Base-by-base conservation (phyloP, 2,113 vertebrate genomes). In the Gavialis gangeticus region DNA sequence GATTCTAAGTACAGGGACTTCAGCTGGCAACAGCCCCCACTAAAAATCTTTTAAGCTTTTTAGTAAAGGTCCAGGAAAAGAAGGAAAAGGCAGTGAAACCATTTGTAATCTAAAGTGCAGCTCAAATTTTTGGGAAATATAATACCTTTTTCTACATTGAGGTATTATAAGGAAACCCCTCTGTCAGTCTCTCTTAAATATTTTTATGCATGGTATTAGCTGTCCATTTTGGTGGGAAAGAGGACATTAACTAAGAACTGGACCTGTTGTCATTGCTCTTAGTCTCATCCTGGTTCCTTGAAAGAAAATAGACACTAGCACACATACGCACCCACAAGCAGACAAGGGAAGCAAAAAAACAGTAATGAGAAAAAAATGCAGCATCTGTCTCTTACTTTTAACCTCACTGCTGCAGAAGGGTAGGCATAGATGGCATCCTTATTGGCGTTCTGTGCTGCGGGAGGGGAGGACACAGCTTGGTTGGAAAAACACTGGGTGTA, bases 11-110 rank as follows among this genome's bases (percentile, higher is more conserved):
- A 82, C 66, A 84, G 34, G 88, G 86, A 90, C 86, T 69, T 77
- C 66, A 92, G 66, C 79, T 91, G 84, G 93, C 90, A 92, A 94
- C 94, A 90, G n/a, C 55, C 25, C 13, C 30, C 3, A 90, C 88
- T 95, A 92, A 28, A 46, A 67, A 91, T 91, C 80, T 81, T 91
- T 93, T 89, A 89, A 85, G 46, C 69, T 75, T 94, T 93, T 90
- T 37, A 22, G 71, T 91, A 83, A 79, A 78, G 64, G 76, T 62
- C 87, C 73, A n/a, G 81, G 56, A 71, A 93, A 91, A 91, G 18
- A 13, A 80, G 18, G 55, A 9, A n/a, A 87, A 34, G 4, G 1
- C 1, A 25, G 22, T 54, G 37, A 25, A 87, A 82, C 25, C 28
- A 28, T 85, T 92, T 75, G 7, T 92, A 90, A 83, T 34, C 5